These are phyloP conservation scores for Muscicapa comitata DNA, from an alignment of 2,797 vertebrate genomes.

Conservation along the genomic window DNA sequence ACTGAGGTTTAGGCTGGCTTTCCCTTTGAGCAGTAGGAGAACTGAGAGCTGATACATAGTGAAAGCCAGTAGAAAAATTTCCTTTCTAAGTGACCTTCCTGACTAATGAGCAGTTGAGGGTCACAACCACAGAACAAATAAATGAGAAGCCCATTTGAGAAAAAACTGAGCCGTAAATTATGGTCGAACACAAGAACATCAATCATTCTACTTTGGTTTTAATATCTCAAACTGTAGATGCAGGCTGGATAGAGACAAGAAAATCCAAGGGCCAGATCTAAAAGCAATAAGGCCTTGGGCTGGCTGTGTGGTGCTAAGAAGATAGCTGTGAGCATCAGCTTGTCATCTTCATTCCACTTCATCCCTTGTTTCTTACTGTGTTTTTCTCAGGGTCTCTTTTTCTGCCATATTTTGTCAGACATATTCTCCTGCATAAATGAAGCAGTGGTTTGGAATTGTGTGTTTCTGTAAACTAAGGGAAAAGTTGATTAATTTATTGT, in stretches of 20 bases:
- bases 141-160: slow-evolving; percentile 51
- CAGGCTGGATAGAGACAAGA: not conserved
- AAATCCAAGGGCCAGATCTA: not conserved
- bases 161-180: slow-evolving; percentile 32
- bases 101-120: slow-evolving; percentile 60
- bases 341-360: not conserved
- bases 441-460: not conserved
- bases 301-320: not conserved
- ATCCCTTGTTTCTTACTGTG: not conserved
- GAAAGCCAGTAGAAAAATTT: slow-evolving; percentile 53
- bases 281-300: not conserved
- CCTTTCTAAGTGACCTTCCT: slow-evolving; percentile 47
- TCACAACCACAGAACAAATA: slow-evolving; percentile 59
- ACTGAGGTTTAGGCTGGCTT: not conserved
- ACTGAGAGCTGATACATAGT: not conserved
- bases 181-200: slow-evolving; percentile 5
- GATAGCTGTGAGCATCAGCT: not conserved
- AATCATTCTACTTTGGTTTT: slow-evolving; percentile 13
- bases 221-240: not conserved
- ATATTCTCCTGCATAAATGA: not conserved
- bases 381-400: not conserved
- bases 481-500: not conserved
- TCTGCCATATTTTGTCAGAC: not conserved
- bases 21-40: not conserved
- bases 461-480: not conserved